Conservation (phyloP, 2,888 invertebrate species). For the Rhamnusium bicolor region DNA sequence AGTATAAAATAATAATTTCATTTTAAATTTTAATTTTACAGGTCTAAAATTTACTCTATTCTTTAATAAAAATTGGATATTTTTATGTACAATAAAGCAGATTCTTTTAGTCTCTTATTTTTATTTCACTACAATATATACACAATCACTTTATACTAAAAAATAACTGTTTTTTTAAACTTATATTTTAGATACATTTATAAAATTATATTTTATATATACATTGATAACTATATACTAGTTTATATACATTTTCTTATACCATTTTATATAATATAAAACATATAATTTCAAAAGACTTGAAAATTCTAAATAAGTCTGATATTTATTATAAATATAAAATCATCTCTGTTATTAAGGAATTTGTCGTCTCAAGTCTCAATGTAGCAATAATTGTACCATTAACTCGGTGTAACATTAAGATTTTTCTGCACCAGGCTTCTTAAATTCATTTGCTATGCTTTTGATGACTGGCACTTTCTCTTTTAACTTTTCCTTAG, state of each 20-base stretch:
- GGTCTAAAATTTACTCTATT: too few species aligned
- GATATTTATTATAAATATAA: not conserved
- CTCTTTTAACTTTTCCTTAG: constrained; percentile 71
- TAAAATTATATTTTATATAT: not conserved
- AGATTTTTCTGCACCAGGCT: constrained; percentile 56
- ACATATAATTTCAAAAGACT: too few species aligned
- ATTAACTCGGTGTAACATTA: not conserved
- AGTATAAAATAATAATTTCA: too few species aligned
- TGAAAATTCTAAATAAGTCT: too few species aligned
- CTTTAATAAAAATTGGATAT: too few species aligned
- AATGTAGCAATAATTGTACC: not conserved
- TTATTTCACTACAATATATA: too few species aligned
- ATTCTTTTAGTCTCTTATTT: too few species aligned
- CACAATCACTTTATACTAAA: not conserved
- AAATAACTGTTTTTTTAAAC: not conserved
- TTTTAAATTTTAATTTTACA: too few species aligned
- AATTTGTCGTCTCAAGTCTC: not conserved
- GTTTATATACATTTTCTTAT: not conserved
- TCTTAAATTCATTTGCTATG: constrained; percentile 73
- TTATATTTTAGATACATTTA: not conserved
- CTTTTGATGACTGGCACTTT: constrained; percentile 72
- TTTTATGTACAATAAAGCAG: too few species aligned
- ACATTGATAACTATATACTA: not conserved
- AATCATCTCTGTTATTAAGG: too few species aligned
- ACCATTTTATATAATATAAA: not conserved